Evolutionary conservation across 2,797 vertebrate genomes (phyloP).

Genomic region (Nannoperca obscura): DNA sequence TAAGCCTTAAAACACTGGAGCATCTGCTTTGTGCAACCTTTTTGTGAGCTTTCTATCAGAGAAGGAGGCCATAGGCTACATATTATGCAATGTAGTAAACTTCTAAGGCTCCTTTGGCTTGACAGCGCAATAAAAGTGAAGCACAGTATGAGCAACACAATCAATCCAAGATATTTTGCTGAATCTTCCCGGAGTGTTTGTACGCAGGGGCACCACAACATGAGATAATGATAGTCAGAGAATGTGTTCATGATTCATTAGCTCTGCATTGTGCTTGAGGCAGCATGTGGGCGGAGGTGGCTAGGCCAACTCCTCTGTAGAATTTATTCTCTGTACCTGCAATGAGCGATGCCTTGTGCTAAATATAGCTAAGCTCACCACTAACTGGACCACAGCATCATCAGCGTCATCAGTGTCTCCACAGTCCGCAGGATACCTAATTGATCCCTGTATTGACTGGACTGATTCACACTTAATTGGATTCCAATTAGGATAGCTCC

Average conservation of each 20-base stretch:
- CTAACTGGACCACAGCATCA: conserved; percentile 49
- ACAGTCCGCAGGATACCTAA: conserved; percentile 31
- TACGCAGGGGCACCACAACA: conserved; percentile 24
- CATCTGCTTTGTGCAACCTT: conserved; percentile 20
- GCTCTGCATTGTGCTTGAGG: conserved; percentile 67
- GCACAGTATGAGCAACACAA: conserved; percentile 31
- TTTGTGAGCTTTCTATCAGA: not conserved
- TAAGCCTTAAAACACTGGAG: conserved; percentile 11
- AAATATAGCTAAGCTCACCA: conserved; percentile 72
- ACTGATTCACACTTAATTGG: conserved; percentile 44
- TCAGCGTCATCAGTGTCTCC: conserved; percentile 50
- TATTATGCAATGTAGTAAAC: conserved; percentile 34
- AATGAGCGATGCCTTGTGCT: conserved; percentile 60
- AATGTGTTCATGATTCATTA: conserved; percentile 71
- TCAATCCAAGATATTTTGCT: conserved; percentile 28
- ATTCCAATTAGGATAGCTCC: conserved; percentile 30
- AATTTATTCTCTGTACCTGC: conserved; percentile 69
- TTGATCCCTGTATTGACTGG: conserved; percentile 55
- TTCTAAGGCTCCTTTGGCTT: conserved; percentile 28
- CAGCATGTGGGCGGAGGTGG: conserved; percentile 61
- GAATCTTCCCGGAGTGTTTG: conserved; percentile 37
- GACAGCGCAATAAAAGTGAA: conserved; percentile 38
- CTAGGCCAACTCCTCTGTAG: conserved; percentile 59
- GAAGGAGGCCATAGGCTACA: conserved; percentile 19
- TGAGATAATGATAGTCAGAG: conserved; percentile 59